Evolutionary conservation across 2,113 vertebrate species (phyloP).

Genomic region (Sander lucioperca): DNA sequence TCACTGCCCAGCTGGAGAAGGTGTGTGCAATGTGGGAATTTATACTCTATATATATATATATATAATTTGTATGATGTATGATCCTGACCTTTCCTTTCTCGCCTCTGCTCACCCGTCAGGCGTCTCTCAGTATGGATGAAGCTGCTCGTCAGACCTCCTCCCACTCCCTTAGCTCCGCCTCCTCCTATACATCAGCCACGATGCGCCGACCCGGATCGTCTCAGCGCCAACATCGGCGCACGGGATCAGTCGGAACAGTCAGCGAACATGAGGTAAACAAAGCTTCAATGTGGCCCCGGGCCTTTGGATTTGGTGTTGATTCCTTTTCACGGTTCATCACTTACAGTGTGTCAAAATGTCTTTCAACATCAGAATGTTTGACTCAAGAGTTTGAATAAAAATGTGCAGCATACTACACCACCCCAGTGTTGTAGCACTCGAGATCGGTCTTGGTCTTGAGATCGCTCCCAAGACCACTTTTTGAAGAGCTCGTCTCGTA

Average conservation of each 20-base stretch:
- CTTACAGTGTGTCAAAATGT: not conserved
- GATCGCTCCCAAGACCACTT: too few relatives aligned
- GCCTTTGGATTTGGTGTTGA: not conserved
- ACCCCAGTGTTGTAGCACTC: too few relatives aligned
- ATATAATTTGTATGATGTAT: too few relatives aligned
- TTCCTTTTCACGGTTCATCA: not conserved
- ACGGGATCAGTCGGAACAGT: conserved; percentile 96
- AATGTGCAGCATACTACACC: too few relatives aligned
- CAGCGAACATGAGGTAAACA: conserved; percentile 90
- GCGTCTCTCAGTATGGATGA: conserved; percentile 99
- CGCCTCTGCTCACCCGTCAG: conserved; percentile 24
- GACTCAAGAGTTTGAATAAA: not conserved
- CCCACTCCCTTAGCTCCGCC: conserved; percentile 75
- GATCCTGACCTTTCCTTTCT: not conserved
- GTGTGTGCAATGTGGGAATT: conserved; percentile 26
- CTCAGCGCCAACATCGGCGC: conserved; percentile 88
- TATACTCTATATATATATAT: not conserved
- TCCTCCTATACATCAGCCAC: conserved; percentile 76
- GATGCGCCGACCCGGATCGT: conserved; percentile 80
- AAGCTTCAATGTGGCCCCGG: not conserved
- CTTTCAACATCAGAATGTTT: not conserved
- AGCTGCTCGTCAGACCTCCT: conserved; percentile 90
- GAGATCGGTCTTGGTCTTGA: too few relatives aligned
- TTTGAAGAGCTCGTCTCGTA: too few relatives aligned
- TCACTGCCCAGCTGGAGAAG: conserved; percentile 97